These are phyloP conservation scores for Parnassius orleans DNA, from an alignment of 2,888 invertebrate species.

Conservation along the genomic window DNA sequence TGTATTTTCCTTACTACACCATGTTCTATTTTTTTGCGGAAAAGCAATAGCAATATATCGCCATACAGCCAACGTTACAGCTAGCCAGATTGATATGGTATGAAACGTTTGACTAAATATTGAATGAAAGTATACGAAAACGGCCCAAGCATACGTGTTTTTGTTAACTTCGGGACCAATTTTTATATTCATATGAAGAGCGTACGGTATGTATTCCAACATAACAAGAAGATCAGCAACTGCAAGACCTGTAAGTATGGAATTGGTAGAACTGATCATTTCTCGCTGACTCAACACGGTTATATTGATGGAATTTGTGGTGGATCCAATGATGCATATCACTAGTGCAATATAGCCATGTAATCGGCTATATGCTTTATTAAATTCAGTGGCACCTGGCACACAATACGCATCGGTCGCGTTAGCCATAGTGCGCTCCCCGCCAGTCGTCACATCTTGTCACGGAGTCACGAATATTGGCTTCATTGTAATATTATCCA, in stretches of 20 bases:
- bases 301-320: conserved; percentile 95
- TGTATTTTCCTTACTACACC: conserved; percentile 91
- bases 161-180: conserved; percentile 75
- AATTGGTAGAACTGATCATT: conserved; percentile 95
- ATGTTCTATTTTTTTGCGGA: conserved; percentile 89
- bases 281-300: conserved; percentile 93
- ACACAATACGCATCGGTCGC: conserved; percentile 77
- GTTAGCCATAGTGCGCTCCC: conserved; percentile 49
- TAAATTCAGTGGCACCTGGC: conserved; percentile 81
- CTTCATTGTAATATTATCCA: conserved; percentile 4
- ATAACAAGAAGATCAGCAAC: conserved; percentile 97
- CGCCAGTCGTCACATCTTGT: conserved; percentile 29
- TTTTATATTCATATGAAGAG: conserved; percentile 89
- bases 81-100: conserved; percentile 96
- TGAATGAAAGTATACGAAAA: conserved; percentile 94
- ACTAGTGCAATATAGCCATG: conserved; percentile 93
- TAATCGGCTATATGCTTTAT: conserved; percentile 84
- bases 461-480: conserved; percentile 28
- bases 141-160: conserved; percentile 87
- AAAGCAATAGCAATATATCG: conserved; percentile 92
- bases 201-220: conserved; percentile 96
- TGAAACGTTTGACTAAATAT: conserved; percentile 93
- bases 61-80: conserved; percentile 96
- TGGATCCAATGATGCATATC: conserved; percentile 94
- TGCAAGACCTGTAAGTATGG: conserved; percentile 93